These are phyloP conservation scores for Dyspetes luteomarginatus DNA, from an alignment of 2,888 invertebrate genomes.

Conservation along the genomic window DNA sequence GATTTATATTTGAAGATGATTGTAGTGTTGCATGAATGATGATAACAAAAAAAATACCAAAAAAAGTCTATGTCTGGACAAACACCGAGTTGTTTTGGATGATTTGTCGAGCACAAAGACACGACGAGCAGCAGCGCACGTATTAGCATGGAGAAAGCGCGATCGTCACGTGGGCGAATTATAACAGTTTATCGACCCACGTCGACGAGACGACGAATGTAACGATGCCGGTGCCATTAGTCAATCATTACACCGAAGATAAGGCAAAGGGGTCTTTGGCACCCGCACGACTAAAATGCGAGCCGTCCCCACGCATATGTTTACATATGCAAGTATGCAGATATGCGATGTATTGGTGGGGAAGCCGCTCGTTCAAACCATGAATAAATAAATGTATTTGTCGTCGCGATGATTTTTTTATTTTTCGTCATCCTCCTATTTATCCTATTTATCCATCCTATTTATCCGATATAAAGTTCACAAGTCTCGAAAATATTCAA, in stretches of 20 bases:
- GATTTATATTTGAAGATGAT: no score
- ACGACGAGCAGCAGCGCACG: constrained; percentile 35
- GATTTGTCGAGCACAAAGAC: no score
- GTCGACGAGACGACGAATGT: constrained; percentile 24
- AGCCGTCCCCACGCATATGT: neutral
- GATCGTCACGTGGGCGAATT: constrained; percentile 72
- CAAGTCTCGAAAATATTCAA: constrained; percentile 21
- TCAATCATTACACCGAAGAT: constrained; percentile 70
- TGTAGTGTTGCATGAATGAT: no score
- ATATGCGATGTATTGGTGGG: constrained; percentile 16
- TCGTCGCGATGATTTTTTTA: neutral
- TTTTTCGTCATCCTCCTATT: neutral
- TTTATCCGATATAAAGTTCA: neutral
- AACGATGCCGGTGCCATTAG: constrained; percentile 71
- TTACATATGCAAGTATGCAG: neutral
- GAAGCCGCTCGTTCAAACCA: constrained; percentile 6
- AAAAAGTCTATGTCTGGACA: no score
- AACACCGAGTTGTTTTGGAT: no score
- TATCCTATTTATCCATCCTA: neutral
- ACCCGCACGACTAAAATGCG: constrained; percentile 53
- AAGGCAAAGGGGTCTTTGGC: constrained; percentile 73
- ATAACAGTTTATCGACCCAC: constrained; percentile 76
- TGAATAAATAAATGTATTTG: constrained; percentile 35
- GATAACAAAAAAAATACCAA: no score
- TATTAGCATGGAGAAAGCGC: constrained; percentile 62